Conservation (phyloP, 1,140 invertebrate species). For the Bombus soroeensis region DNA sequence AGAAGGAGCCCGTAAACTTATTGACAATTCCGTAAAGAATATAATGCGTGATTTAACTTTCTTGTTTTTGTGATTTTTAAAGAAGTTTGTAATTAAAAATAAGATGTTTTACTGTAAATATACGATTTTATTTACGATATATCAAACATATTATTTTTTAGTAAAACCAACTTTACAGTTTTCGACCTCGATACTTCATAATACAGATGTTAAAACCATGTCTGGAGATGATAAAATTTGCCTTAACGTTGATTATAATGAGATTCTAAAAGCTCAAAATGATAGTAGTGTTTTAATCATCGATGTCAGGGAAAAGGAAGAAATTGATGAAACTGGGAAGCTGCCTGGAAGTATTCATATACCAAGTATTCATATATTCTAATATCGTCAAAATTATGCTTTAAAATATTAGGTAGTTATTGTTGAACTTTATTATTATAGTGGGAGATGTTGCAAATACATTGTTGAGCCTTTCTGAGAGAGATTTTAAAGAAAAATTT, state of each 20-base stretch:
- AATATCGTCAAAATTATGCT: conserved; percentile 24
- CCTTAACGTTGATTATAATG: conserved; percentile 74
- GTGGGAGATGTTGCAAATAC: conserved; percentile 75
- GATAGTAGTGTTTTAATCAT: conserved; percentile 82
- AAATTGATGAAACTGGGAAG: conserved; percentile 86
- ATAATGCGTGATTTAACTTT: neutral
- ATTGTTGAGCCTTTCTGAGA: conserved; percentile 67
- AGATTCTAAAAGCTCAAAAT: conserved; percentile 76
- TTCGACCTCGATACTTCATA: conserved; percentile 14
- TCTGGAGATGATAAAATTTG: conserved; percentile 41
- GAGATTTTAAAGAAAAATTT: conserved; percentile 81
- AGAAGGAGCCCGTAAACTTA: too few relatives aligned
- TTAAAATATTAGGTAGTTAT: neutral
- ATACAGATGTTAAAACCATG: neutral
- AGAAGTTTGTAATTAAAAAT: neutral
- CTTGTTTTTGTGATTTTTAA: neutral
- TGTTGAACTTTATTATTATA: conserved; percentile 38
- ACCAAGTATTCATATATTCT: conserved; percentile 85
- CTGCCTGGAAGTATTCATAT: conserved; percentile 88
- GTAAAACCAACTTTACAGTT: conserved; percentile 31
- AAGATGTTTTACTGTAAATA: neutral
- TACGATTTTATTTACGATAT: conserved; percentile 4
- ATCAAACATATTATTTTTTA: conserved; percentile 27
- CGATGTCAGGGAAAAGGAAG: conserved; percentile 87
- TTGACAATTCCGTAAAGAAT: neutral